Conservation (phyloP, 2,113 vertebrate species). For the Alligator mississippiensis region DNA sequence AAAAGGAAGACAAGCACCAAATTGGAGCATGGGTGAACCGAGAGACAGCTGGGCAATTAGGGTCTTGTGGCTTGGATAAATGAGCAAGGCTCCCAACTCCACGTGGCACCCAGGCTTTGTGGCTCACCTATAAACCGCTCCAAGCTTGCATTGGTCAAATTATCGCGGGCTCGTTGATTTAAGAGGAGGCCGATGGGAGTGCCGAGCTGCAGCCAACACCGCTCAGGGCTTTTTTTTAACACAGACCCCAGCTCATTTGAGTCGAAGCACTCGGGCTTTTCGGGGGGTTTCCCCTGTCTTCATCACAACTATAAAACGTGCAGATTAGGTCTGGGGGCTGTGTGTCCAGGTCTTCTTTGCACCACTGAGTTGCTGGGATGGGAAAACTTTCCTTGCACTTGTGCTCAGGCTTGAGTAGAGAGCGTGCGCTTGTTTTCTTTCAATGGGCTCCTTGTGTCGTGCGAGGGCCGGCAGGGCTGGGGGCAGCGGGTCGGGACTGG, state of each 20-base stretch:
- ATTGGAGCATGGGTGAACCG: not conserved
- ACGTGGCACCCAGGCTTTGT: not conserved
- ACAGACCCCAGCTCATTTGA: too few relatives aligned
- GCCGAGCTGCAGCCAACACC: too few relatives aligned
- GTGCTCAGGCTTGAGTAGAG: fast-evolving
- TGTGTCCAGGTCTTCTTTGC: too few relatives aligned
- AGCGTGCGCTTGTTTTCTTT: fast-evolving
- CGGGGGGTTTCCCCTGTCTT: too few relatives aligned
- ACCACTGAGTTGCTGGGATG: not conserved
- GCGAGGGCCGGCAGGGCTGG: not conserved
- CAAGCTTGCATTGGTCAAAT: not conserved
- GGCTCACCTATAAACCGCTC: not conserved
- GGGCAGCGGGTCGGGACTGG: too few relatives aligned
- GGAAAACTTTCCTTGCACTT: not conserved
- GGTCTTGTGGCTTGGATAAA: not conserved
- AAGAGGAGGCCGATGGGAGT: too few relatives aligned
- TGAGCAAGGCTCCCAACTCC: too few relatives aligned
- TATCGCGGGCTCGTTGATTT: too few relatives aligned
- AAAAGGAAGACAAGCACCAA: not conserved
- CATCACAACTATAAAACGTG: too few relatives aligned
- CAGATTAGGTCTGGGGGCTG: too few relatives aligned
- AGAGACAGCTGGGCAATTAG: fast-evolving
- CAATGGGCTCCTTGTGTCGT: not conserved
- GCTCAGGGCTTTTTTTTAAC: too few relatives aligned
- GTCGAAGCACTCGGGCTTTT: too few relatives aligned